Conservation (phyloP, 2,888 invertebrate species). For the Embidobia sp. region DNA sequence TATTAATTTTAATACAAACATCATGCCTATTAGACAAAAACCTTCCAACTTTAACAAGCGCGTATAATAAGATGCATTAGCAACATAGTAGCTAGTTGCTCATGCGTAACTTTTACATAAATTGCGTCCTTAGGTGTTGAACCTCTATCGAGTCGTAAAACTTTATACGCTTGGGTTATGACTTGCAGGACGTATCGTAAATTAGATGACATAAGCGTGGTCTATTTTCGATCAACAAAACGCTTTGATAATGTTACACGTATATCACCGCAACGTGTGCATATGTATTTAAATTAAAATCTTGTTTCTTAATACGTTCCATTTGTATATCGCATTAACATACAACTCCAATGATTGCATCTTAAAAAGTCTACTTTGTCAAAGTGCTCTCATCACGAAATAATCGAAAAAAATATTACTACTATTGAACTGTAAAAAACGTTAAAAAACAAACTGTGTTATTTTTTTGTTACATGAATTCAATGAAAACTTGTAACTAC, state of each 20-base stretch:
- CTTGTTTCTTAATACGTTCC: too few species aligned
- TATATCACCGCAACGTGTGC: conserved; percentile 46
- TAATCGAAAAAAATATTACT: too few species aligned
- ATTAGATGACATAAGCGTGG: conserved; percentile 67
- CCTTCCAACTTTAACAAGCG: conserved; percentile 2
- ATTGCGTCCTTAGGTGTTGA: conserved; percentile 57
- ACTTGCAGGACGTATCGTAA: conserved; percentile 65
- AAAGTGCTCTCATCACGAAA: too few species aligned
- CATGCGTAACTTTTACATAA: conserved; percentile 57
- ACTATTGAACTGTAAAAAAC: too few species aligned
- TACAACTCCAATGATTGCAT: too few species aligned
- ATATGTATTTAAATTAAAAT: too few species aligned
- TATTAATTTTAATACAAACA: conserved; percentile 7
- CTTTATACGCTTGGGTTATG: conserved; percentile 67
- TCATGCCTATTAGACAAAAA: conserved; percentile 3
- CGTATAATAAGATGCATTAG: conserved; percentile 27
- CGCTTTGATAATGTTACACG: conserved; percentile 28
- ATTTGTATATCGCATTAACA: too few species aligned
- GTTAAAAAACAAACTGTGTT: too few species aligned
- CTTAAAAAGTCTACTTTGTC: too few species aligned
- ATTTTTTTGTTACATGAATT: too few species aligned
- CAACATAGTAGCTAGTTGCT: conserved; percentile 49
- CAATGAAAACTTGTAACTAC: too few species aligned
- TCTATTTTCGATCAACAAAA: conserved; percentile 64
- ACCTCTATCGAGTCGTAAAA: conserved; percentile 64